A percentile compares a stretch with the other conserved stretches of the same genome.
phyloP scores from a whole-genome alignment of 2,797 vertebrate genomes.

The Enteromius radiatus region DNA sequence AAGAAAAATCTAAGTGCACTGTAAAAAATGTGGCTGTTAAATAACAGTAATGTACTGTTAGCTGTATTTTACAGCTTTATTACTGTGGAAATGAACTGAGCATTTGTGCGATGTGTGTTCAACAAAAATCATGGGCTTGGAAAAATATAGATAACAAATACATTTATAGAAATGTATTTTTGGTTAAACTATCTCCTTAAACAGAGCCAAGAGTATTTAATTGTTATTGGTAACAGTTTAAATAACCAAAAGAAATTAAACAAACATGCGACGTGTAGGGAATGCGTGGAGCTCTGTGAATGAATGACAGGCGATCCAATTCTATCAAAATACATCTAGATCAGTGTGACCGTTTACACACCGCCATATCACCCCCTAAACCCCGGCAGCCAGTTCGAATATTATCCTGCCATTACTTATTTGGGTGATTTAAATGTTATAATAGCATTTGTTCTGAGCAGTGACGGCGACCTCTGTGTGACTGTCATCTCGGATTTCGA shows the following conservation, averaged over 20 bases:
- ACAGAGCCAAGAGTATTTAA: neutral
- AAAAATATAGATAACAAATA: neutral
- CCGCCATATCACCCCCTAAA: neutral
- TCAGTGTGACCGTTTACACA: neutral
- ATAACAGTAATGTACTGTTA: no score
- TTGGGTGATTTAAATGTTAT: constrained; percentile 46
- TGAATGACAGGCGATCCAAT: neutral
- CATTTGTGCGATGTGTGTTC: neutral
- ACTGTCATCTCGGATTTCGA: constrained; percentile 45
- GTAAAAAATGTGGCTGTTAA: no score
- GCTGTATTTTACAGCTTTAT: no score
- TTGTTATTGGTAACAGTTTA: neutral
- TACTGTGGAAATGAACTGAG: no score
- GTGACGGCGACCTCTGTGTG: constrained; percentile 50
- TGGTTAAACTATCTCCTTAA: neutral
- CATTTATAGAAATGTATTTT: neutral
- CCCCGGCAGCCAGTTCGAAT: constrained; percentile 36
- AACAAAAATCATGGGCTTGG: neutral
- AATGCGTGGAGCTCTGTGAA: neutral
- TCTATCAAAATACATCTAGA: constrained; percentile 2
- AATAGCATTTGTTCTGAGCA: constrained; percentile 46
- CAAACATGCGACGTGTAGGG: neutral
- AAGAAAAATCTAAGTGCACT: no score
- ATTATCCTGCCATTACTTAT: constrained; percentile 58
- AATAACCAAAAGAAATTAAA: neutral